phyloP scores from a whole-genome alignment of 2,113 vertebrate genomes.

The Pheucticus melanocephalus region DNA sequence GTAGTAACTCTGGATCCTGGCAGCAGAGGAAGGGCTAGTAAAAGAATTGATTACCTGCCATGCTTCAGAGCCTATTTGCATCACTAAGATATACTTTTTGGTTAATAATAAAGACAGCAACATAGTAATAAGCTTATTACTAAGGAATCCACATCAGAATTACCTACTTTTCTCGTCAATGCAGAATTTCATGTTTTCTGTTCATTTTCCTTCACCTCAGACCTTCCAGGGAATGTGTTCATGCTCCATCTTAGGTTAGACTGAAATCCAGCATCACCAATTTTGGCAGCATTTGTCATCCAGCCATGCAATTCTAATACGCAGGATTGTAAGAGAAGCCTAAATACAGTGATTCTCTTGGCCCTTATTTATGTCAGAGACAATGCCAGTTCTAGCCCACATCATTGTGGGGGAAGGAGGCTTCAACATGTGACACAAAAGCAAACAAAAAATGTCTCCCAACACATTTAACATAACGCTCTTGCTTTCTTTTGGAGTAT shows the following conservation, averaged over 20 bases:
- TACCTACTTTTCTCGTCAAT: not conserved
- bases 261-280: not conserved
- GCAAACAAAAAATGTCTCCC: constrained; percentile 12
- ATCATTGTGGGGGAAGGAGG: not conserved
- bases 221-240: not conserved
- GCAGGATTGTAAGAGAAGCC: not conserved
- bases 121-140: not conserved
- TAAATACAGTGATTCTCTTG: not conserved
- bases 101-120: not conserved
- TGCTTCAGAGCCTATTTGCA: not conserved
- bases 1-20: not conserved
- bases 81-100: not conserved
- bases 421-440: not conserved
- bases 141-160: not conserved
- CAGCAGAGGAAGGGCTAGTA: not conserved
- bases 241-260: not conserved
- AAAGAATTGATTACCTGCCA: not conserved
- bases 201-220: not conserved
- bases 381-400: constrained; percentile 32
- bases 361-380: not conserved
- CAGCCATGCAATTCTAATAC: not conserved
- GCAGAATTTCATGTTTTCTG: not conserved
- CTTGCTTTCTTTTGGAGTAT: not conserved
- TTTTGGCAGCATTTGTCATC: not conserved
- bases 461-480: not conserved